Conservation (phyloP, 2,797 vertebrate genomes). For the Hypotaenidia okinawae region DNA sequence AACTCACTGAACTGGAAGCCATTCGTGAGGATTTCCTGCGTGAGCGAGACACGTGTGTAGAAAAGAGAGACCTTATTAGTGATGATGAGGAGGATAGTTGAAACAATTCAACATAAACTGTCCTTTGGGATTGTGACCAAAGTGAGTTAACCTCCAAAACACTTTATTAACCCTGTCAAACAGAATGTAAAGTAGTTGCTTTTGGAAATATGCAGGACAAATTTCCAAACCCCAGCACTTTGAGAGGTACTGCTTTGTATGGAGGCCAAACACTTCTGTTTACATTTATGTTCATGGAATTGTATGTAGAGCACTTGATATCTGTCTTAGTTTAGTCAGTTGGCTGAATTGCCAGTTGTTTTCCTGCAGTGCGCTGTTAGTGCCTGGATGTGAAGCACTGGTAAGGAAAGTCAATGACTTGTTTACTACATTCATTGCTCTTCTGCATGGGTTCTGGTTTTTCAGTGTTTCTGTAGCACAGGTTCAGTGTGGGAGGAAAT, state of each 20-base stretch:
- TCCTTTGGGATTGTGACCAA: slow-evolving; percentile 25
- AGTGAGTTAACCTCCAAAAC: not conserved
- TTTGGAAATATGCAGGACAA: slow-evolving; percentile 70
- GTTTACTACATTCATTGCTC: not conserved
- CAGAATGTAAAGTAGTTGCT: slow-evolving; percentile 21
- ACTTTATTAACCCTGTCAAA: not conserved
- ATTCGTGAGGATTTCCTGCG: slow-evolving; percentile 95
- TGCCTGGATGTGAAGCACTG: not conserved
- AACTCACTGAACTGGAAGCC: slow-evolving; percentile 94
- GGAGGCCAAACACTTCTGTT: slow-evolving; percentile 51
- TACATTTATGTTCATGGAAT: not conserved
- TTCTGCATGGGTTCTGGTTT: not conserved
- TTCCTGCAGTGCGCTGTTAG: not conserved
- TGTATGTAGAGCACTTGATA: not conserved
- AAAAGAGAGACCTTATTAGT: slow-evolving; percentile 89
- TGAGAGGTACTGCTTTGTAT: not conserved
- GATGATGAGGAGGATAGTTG: slow-evolving; percentile 95
- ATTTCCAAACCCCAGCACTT: slow-evolving; percentile 57
- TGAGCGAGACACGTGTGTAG: slow-evolving; percentile 86
- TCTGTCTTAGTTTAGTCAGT: not conserved
- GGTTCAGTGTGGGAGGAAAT: not conserved
- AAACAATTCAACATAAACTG: not conserved
- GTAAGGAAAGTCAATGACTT: not conserved
- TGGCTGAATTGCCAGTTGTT: not conserved
- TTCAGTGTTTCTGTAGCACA: not conserved